phyloP scores from a whole-genome alignment of 1,140 invertebrate species.

The Cydia amplana region DNA sequence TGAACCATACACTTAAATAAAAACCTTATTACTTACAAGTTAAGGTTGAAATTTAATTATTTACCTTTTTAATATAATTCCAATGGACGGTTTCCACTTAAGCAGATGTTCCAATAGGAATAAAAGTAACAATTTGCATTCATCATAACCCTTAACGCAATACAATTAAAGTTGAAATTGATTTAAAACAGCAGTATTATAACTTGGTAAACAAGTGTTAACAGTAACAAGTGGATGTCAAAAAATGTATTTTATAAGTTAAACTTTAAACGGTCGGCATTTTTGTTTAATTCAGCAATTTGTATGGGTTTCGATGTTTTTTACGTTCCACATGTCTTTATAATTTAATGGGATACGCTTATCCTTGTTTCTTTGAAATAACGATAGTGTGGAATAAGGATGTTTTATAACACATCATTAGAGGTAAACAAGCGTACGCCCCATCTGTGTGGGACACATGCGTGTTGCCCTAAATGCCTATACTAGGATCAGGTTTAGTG shows the following conservation, averaged over 20 bases:
- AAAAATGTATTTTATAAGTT: constrained; percentile 26
- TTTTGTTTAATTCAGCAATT: constrained; percentile 19
- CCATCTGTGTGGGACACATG: no score
- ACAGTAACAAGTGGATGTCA: neutral
- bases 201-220: constrained; percentile 18
- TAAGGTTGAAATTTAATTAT: neutral
- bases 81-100: constrained; percentile 32
- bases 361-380: neutral
- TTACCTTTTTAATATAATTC: neutral
- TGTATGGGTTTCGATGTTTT: constrained; percentile 23
- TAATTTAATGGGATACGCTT: constrained; percentile 4
- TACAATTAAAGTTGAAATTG: constrained; percentile 23
- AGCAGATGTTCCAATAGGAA: constrained; percentile 36
- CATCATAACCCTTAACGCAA: neutral
- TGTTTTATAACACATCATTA: no score
- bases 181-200: neutral
- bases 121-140: constrained; percentile 27
- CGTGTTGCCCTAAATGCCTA: no score
- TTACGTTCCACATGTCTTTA: constrained; percentile 15
- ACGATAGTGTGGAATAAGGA: neutral
- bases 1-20: neutral
- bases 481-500: no score
- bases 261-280: constrained; percentile 24
- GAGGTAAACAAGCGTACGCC: no score
- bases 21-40: neutral